Base-by-base conservation (phyloP, 92 coral and sea anemone genomes). In the Meandrina meandrites region DNA sequence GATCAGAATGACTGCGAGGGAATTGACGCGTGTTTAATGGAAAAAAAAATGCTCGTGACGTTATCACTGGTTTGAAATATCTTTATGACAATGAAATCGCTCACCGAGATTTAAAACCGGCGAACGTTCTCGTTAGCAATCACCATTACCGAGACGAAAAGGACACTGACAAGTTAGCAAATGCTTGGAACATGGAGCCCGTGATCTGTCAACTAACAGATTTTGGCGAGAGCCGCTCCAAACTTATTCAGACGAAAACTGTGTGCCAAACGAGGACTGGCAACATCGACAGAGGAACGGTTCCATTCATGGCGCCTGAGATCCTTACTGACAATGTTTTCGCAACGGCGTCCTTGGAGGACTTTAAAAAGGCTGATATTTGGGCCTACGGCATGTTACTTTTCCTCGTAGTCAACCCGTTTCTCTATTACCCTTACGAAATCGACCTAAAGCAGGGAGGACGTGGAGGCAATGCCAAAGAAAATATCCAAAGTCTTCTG, bases 121-220 rank as follows among this genome's bases (percentile, higher is more conserved):
- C 79, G 22, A 87, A 80, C 22, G 86, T 87, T 64, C 90, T 87
- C 48, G 90, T 87, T 12, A 69, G 80, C 76, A 87, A 87, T 57
- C 73, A 66, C 24, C 90, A 87, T 80, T 35, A 35, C 74, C 80
- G 81, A 0, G 90, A 56, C 28, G 54, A 51, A 54, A 80, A 21
- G 68, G 73, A 57, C 50, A 71, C 79, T 24, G 57, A 79, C 30
- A 70, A 87, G 82, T 71, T 80, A 11, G 90, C 90, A 11, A 67
- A 57, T 73, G 85, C 90, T 8, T 87, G 90, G 81, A 79, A 58
- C 48, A 73, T 30, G 17, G 68, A 40, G 58, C 90, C 90, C 14
- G 78, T 87, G 13, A 30, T 87, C 17, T 87, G 90, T 57, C 80
- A 87, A 64, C 31, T 80, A 18, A 87, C 80, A 15, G 81, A 80